Evolutionary conservation across 1,140 invertebrate species (phyloP).

Genomic region (Drosophila arizonae): DNA sequence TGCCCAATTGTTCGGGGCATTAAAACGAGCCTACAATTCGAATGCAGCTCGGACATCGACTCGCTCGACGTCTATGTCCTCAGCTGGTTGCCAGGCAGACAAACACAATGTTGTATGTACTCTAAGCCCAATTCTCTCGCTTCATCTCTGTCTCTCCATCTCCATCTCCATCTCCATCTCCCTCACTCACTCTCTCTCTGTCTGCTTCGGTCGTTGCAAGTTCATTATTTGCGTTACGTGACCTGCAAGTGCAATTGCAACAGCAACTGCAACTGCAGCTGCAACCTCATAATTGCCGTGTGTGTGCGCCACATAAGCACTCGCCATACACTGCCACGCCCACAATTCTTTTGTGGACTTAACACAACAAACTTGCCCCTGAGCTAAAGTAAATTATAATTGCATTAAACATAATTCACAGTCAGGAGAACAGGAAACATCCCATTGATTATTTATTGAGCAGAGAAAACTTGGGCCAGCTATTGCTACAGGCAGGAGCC

Average conservation of each 20-base stretch:
- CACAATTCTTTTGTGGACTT: neutral
- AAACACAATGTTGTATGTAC: slow-evolving; percentile 13
- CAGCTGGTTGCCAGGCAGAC: slow-evolving; percentile 4
- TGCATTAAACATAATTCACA: slow-evolving; percentile 1
- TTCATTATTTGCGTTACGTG: slow-evolving; percentile 74
- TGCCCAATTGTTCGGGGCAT: slow-evolving; percentile 47
- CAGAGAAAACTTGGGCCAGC: too few relatives aligned
- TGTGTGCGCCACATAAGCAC: slow-evolving; percentile 19
- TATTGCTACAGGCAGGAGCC: too few relatives aligned
- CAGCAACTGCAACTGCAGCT: neutral
- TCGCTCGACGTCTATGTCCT: too few relatives aligned
- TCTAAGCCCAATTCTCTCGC: too few relatives aligned
- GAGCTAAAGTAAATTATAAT: slow-evolving; percentile 12
- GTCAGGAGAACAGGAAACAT: neutral
- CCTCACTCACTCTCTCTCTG: too few relatives aligned
- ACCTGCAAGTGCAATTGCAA: slow-evolving; percentile 51
- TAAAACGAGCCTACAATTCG: slow-evolving; percentile 21
- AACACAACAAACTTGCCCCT: too few relatives aligned
- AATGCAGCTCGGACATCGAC: too few relatives aligned
- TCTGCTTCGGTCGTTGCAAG: slow-evolving; percentile 40
- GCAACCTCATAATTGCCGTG: slow-evolving; percentile 58
- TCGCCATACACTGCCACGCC: slow-evolving; percentile 4
- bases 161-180: too few relatives aligned
- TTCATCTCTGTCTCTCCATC: neutral
- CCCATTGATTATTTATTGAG: neutral